phyloP scores from a whole-genome alignment of 2,113 vertebrate species.

The Emberiza fucata region DNA sequence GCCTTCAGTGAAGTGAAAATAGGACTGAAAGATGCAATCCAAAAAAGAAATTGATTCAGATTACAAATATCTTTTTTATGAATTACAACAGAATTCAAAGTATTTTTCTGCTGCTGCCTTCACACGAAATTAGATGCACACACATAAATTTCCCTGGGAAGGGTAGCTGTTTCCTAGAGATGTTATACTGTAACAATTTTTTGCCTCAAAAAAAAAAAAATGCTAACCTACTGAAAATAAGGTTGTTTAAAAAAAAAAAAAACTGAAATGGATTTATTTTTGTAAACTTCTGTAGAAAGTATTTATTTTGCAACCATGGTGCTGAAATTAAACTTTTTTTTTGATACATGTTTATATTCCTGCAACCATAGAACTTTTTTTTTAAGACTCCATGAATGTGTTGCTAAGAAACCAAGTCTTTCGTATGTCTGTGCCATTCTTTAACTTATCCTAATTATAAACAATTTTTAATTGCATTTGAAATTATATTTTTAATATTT shows the following conservation, averaged over 20 bases:
- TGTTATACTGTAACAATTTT: neutral
- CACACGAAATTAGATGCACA: neutral
- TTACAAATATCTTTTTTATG: neutral
- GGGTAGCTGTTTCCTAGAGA: neutral
- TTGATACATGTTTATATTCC: neutral
- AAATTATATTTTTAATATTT: neutral
- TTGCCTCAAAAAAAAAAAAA: too few species aligned
- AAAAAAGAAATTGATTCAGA: neutral
- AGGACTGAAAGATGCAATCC: neutral
- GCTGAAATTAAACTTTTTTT: constrained; percentile 29
- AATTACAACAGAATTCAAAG: neutral
- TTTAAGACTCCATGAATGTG: neutral
- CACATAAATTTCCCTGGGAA: neutral
- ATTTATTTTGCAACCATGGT: constrained; percentile 60
- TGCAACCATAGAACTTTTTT: neutral
- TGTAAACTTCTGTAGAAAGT: neutral
- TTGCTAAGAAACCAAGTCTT: constrained; percentile 4
- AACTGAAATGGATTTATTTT: neutral
- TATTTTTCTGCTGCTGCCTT: neutral
- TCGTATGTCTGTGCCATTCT: neutral
- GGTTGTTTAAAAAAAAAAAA: neutral
- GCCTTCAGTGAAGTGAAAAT: neutral
- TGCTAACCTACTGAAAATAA: neutral
- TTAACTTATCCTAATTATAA: neutral
- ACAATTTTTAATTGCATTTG: neutral